Evolutionary conservation across 2,888 invertebrate species (phyloP).

Genomic region (Malachius bipustulatus): DNA sequence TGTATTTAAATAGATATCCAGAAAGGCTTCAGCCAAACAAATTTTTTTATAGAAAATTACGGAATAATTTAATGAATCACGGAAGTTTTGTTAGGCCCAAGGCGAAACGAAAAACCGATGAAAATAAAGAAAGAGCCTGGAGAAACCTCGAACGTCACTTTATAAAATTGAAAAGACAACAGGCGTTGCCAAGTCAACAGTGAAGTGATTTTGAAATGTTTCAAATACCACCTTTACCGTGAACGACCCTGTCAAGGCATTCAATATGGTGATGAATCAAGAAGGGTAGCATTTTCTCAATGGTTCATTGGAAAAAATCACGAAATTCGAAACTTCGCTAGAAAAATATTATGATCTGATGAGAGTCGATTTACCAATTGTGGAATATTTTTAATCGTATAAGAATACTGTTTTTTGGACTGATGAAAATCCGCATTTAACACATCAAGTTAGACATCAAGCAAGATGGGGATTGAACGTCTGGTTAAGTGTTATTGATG

Average conservation of each 20-base stretch:
- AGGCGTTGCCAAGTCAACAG: constrained; percentile 2
- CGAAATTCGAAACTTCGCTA: not conserved
- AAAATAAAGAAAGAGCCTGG: not conserved
- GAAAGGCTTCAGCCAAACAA: not conserved
- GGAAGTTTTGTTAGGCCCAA: constrained; percentile 1
- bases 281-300: constrained; percentile 2
- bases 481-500: too few species aligned
- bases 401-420: constrained; percentile 2
- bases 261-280: not conserved
- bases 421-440: not conserved
- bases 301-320: not conserved
- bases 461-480: not conserved
- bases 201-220: constrained; percentile 3
- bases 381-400: constrained; percentile 3
- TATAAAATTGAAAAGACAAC: not conserved
- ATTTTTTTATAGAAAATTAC: constrained; percentile 1
- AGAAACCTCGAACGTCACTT: not conserved
- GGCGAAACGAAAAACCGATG: constrained; percentile 1
- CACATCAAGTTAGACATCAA: not conserved
- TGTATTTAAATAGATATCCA: constrained; percentile 2
- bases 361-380: constrained; percentile 3
- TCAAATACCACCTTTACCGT: constrained; percentile 2
- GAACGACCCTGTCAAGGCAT: constrained; percentile 1
- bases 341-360: constrained; percentile 2
- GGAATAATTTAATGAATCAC: constrained; percentile 7